These are phyloP conservation scores for Habrosyne pyritoides DNA, from an alignment of 2,888 invertebrate genomes.

Conservation along the genomic window DNA sequence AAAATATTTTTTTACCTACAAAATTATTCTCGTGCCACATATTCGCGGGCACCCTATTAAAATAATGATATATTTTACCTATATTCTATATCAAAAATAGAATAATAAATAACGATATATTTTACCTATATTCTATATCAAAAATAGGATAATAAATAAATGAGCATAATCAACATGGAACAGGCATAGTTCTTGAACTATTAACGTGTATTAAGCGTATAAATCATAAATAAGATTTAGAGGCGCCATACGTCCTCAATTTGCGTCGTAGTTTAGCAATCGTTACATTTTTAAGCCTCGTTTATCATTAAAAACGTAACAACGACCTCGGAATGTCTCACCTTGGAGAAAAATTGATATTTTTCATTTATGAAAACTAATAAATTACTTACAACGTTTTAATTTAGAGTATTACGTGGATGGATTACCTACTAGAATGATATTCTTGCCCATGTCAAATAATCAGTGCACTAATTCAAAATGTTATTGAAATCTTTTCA, in stretches of 20 bases:
- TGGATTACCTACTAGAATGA: neutral
- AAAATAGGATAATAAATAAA: slow-evolving; percentile 66
- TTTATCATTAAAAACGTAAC: slow-evolving; percentile 71
- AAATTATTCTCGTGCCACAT: slow-evolving; percentile 46
- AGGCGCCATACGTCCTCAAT: slow-evolving; percentile 67
- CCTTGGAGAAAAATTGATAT: slow-evolving; percentile 39
- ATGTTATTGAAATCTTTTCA: too few relatives aligned
- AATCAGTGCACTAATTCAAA: too few relatives aligned
- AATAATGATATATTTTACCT: slow-evolving; percentile 55
- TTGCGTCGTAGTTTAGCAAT: slow-evolving; percentile 68
- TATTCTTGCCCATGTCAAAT: too few relatives aligned
- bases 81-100: slow-evolving; percentile 55
- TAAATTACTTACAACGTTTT: slow-evolving; percentile 19
- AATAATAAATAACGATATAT: slow-evolving; percentile 59
- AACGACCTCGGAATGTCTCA: slow-evolving; percentile 50
- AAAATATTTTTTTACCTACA: slow-evolving; percentile 46
- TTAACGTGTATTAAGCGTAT: slow-evolving; percentile 71
- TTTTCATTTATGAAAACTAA: slow-evolving; percentile 41
- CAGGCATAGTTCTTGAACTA: slow-evolving; percentile 61
- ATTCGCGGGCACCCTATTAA: slow-evolving; percentile 52
- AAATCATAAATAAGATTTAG: slow-evolving; percentile 75
- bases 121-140: slow-evolving; percentile 49
- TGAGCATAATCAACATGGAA: slow-evolving; percentile 74
- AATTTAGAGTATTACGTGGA: slow-evolving; percentile 1
- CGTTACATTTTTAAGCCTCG: slow-evolving; percentile 68